These are phyloP conservation scores for Phyllotis vaccarum DNA, from an alignment of 2,797 vertebrate species.

Conservation along the genomic window DNA sequence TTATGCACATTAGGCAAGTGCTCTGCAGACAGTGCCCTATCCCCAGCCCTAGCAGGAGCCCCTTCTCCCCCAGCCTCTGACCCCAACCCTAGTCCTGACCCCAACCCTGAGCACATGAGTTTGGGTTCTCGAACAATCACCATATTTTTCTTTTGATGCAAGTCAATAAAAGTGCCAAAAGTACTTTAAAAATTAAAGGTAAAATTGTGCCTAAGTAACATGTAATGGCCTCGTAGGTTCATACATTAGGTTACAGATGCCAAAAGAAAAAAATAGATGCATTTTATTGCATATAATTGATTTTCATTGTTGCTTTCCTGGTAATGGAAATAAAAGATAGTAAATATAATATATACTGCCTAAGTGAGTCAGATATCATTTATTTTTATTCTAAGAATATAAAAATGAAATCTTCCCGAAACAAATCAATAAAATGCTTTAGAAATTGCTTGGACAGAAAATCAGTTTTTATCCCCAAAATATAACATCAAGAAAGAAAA, in stretches of 20 bases:
- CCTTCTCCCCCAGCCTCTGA: not conserved
- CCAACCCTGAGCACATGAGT: not conserved
- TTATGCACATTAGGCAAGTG: not conserved
- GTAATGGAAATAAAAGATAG: constrained; percentile 49
- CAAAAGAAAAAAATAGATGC: constrained; percentile 12
- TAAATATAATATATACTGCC: constrained; percentile 35
- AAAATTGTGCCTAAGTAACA: not conserved
- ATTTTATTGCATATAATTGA: constrained; percentile 47
- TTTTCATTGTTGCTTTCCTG: constrained; percentile 64
- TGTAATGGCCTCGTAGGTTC: not conserved
- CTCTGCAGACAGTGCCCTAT: not conserved
- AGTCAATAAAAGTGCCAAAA: not conserved
- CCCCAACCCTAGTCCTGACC: not conserved
- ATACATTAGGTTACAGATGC: not conserved
- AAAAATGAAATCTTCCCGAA: constrained; percentile 69
- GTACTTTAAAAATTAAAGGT: not conserved
- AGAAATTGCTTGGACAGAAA: constrained; percentile 73
- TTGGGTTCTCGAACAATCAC: constrained; percentile 9
- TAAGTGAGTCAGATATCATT: constrained; percentile 51
- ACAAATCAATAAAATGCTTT: constrained; percentile 62
- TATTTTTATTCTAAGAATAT: constrained; percentile 53
- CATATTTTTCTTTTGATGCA: constrained; percentile 33
- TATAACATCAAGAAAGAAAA: constrained; percentile 39
- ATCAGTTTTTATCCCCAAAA: constrained; percentile 63
- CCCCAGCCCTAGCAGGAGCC: not conserved